These are phyloP conservation scores for Yponomeuta sedellus DNA, from an alignment of 2,888 invertebrate genomes.

Conservation along the genomic window DNA sequence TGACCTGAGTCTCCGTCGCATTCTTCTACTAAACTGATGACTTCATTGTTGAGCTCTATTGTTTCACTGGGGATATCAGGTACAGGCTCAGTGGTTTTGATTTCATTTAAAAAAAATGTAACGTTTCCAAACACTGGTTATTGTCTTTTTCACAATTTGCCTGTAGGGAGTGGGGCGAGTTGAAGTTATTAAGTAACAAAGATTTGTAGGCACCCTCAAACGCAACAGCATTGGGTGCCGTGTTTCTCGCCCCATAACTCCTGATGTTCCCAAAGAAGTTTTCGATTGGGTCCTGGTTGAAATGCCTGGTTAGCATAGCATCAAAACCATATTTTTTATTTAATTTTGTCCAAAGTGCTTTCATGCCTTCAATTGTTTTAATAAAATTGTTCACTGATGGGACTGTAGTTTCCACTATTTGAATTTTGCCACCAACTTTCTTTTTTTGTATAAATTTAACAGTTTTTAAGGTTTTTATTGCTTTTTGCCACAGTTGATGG, in stretches of 20 bases:
- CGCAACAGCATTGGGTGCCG: not conserved
- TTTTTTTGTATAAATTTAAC: constrained; percentile 10
- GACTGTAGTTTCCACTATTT: constrained; percentile 23
- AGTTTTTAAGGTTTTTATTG: constrained; percentile 10
- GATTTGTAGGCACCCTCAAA: constrained; percentile 15
- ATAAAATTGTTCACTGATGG: constrained; percentile 29
- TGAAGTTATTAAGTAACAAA: constrained; percentile 16
- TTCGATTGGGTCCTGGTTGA: constrained; percentile 30
- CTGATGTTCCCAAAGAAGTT: constrained; percentile 32
- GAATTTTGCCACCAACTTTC: constrained; percentile 1
- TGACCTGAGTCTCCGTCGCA: constrained; percentile 2
- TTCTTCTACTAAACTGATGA: not conserved
- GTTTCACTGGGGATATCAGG: not conserved
- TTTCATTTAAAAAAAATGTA: constrained; percentile 14
- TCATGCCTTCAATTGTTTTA: constrained; percentile 31
- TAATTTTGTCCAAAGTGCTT: constrained; percentile 27
- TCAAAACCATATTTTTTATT: constrained; percentile 26
- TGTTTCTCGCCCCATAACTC: constrained; percentile 18
- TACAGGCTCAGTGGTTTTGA: not conserved
- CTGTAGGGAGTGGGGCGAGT: not conserved
- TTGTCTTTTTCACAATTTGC: constrained; percentile 16
- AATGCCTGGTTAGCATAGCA: constrained; percentile 24
- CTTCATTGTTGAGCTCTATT: not conserved
- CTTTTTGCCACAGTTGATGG: constrained; percentile 7
- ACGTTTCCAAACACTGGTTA: constrained; percentile 4